Evolutionary conservation across 2,113 vertebrate genomes (phyloP).

Genomic region (Pseudopodoces humilis): DNA sequence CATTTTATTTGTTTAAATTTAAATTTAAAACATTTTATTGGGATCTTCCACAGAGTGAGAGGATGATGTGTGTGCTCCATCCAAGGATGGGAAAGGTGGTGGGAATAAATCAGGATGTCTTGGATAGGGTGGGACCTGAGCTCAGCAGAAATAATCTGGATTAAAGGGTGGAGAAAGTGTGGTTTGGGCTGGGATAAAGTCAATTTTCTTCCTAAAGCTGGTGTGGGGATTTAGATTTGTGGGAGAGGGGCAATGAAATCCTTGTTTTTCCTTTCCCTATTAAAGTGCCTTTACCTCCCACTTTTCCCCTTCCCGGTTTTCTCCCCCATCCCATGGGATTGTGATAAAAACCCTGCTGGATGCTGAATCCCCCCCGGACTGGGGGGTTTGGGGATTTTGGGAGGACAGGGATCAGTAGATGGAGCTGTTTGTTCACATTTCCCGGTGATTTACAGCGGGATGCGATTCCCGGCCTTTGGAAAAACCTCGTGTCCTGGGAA

Average conservation of each 20-base stretch:
- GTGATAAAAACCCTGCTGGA: background rate
- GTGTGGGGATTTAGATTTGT: background rate
- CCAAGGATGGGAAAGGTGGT: background rate
- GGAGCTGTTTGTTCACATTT: conserved; percentile 70
- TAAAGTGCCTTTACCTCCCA: accelerated
- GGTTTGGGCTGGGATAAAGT: background rate
- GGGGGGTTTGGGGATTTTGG: background rate
- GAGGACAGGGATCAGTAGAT: conserved; percentile 60
- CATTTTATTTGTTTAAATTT: no score
- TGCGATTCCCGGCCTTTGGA: background rate
- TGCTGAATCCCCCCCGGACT: background rate
- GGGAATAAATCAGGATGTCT: background rate
- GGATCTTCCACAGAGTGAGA: background rate
- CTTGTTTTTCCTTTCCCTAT: background rate
- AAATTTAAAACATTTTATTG: background rate
- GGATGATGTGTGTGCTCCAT: no score
- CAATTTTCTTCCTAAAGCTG: background rate
- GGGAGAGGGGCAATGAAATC: background rate
- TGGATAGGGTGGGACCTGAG: background rate
- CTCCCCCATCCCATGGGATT: background rate
- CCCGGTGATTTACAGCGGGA: background rate
- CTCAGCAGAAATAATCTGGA: background rate
- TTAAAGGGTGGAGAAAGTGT: no score
- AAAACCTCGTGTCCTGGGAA: accelerated
- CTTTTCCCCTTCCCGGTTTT: background rate